These are phyloP conservation scores for Syngnathus typhle DNA, from an alignment of 2,113 vertebrate genomes.

Conservation along the genomic window DNA sequence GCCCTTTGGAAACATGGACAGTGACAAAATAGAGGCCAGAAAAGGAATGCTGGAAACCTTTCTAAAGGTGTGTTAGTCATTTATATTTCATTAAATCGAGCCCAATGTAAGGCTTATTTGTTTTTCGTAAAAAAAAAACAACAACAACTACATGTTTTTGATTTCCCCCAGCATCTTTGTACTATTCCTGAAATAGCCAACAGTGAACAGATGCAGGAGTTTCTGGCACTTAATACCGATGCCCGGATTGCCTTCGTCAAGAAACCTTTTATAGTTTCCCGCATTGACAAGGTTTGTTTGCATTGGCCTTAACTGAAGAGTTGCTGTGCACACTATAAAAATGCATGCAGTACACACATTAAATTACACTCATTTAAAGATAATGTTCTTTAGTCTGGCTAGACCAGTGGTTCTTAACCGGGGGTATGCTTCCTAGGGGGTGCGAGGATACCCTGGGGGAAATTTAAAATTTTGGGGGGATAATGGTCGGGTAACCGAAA, in stretches of 20 bases:
- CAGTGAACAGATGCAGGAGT: constrained; percentile 93
- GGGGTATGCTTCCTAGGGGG: too few relatives aligned
- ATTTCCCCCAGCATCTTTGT: constrained; percentile 81
- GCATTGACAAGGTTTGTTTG: constrained; percentile 86
- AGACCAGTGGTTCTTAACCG: neutral
- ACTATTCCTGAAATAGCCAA: constrained; percentile 84
- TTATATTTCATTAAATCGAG: neutral
- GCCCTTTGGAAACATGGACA: constrained; percentile 98
- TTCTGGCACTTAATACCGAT: constrained; percentile 92
- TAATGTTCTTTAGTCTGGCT: neutral
- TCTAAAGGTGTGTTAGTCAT: constrained; percentile 75
- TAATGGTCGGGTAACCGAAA: too few relatives aligned
- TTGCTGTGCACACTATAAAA: neutral
- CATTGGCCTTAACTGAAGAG: neutral
- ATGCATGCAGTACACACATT: neutral
- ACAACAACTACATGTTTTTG: neutral
- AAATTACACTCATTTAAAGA: neutral
- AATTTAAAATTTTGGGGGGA: too few relatives aligned
- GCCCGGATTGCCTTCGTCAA: constrained; percentile 95
- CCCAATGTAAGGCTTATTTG: neutral
- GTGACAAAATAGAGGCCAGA: constrained; percentile 91
- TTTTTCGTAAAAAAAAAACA: too few relatives aligned
- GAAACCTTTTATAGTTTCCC: constrained; percentile 89
- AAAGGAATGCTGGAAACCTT: constrained; percentile 90
- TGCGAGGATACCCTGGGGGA: too few relatives aligned